These are phyloP conservation scores for Porites cylindrica DNA, from an alignment of 92 coral and sea anemone species.

Conservation along the genomic window DNA sequence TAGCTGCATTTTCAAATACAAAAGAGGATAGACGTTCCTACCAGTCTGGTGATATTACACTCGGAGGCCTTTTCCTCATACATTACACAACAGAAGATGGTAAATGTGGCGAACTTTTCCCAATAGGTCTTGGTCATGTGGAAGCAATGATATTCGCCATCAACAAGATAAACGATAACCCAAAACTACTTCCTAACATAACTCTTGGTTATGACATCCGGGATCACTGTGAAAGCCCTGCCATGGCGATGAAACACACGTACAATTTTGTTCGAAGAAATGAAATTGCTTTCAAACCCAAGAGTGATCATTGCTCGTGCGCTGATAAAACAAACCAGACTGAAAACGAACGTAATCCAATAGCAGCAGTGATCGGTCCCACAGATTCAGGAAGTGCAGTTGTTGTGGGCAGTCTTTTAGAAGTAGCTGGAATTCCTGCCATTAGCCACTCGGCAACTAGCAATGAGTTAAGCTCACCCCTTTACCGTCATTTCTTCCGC, in stretches of 20 bases:
- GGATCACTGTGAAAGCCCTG: slow-evolving; percentile 77
- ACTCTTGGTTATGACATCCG: slow-evolving; percentile 70
- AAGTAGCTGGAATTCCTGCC: slow-evolving; percentile 77
- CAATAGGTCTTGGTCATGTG: slow-evolving; percentile 74
- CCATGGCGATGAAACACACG: slow-evolving; percentile 65
- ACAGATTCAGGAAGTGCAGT: slow-evolving; percentile 79
- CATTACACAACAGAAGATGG: slow-evolving; percentile 57
- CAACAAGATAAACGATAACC: slow-evolving; percentile 59
- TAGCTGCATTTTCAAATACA: too few species aligned
- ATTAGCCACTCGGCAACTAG: slow-evolving; percentile 81
- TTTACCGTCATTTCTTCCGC: slow-evolving; percentile 70
- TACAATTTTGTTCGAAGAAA: slow-evolving; percentile 66
- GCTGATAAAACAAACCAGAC: background rate
- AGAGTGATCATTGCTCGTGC: background rate
- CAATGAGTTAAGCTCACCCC: slow-evolving; percentile 72
- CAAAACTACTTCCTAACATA: slow-evolving; percentile 52
- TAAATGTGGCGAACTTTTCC: slow-evolving; percentile 63
- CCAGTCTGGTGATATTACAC: slow-evolving; percentile 59
- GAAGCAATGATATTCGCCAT: slow-evolving; percentile 74
- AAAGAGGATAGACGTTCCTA: background rate
- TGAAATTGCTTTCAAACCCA: slow-evolving; percentile 13
- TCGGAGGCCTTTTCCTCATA: slow-evolving; percentile 66
- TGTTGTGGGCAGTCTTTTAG: slow-evolving; percentile 73
- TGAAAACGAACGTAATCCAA: slow-evolving; percentile 11
- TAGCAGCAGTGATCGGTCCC: slow-evolving; percentile 76